phyloP scores from a whole-genome alignment of 2,888 invertebrate genomes.

The Epinotia nisella region DNA sequence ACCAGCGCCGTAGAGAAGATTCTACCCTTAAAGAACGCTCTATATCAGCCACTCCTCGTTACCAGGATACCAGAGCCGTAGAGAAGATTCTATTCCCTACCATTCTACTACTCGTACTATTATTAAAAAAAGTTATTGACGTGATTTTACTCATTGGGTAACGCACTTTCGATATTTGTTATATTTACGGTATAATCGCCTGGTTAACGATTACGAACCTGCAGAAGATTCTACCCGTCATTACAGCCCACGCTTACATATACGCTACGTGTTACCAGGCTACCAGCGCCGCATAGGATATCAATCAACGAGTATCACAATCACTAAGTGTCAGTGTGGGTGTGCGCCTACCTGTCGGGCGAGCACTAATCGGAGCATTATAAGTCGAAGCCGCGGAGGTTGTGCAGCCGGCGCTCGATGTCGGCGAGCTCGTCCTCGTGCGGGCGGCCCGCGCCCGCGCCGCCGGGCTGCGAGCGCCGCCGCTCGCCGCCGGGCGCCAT shows the following conservation, averaged over 20 bases:
- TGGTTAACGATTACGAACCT: no score
- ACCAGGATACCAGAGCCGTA: no score
- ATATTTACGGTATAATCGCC: no score
- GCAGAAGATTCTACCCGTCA: no score
- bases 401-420: constrained; percentile 65
- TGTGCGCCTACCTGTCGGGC: constrained; percentile 16
- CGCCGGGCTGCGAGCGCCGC: constrained; percentile 52
- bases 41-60: no score
- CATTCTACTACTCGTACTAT: no score
- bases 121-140: no score
- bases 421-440: constrained; percentile 57
- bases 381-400: constrained; percentile 67
- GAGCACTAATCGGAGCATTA: constrained; percentile 53
- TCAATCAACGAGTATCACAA: background rate
- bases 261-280: background rate
- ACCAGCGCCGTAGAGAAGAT: background rate
- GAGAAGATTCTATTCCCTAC: no score
- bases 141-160: no score
- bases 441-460: constrained; percentile 47
- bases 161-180: no score
- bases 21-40: background rate
- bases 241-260: no score
- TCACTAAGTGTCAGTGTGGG: background rate
- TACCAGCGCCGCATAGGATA: background rate
- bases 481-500: constrained; percentile 78